Evolutionary conservation across 1,140 invertebrate genomes (phyloP).

Genomic region (Drepana arcuata): DNA sequence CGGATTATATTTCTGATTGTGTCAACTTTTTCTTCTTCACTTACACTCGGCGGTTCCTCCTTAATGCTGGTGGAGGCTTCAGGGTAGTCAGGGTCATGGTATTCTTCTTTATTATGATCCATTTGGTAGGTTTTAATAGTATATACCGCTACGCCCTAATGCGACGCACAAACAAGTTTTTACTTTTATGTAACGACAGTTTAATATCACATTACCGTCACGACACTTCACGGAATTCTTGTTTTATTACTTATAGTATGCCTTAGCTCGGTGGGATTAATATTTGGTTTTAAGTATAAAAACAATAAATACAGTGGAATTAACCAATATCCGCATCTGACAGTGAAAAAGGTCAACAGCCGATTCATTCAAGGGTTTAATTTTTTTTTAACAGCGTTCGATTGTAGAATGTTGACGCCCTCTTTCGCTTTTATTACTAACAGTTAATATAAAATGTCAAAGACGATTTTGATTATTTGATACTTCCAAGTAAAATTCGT

Average conservation of each 20-base stretch:
- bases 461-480: too few relatives aligned
- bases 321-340: constrained; percentile 34
- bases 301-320: constrained; percentile 24
- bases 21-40: constrained; percentile 46
- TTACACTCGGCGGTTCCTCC: constrained; percentile 23
- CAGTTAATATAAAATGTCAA: too few relatives aligned
- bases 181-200: too few relatives aligned
- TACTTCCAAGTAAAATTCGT: too few relatives aligned
- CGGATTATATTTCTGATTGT: constrained; percentile 52
- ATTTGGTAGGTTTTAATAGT: too few relatives aligned
- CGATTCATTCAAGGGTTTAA: constrained; percentile 24
- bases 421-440: too few relatives aligned
- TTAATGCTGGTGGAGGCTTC: constrained; percentile 29
- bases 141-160: constrained; percentile 26
- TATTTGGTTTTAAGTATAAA: too few relatives aligned
- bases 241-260: too few relatives aligned
- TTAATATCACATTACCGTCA: constrained; percentile 13
- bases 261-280: too few relatives aligned
- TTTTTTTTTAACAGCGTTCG: too few relatives aligned
- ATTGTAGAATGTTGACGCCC: too few relatives aligned
- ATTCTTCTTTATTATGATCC: constrained; percentile 51
- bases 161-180: too few relatives aligned
- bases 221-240: constrained; percentile 14
- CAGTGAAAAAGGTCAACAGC: constrained; percentile 38
- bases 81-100: constrained; percentile 62